Conservation (phyloP, 2,797 vertebrate genomes). For the Champsocephalus esox region DNA sequence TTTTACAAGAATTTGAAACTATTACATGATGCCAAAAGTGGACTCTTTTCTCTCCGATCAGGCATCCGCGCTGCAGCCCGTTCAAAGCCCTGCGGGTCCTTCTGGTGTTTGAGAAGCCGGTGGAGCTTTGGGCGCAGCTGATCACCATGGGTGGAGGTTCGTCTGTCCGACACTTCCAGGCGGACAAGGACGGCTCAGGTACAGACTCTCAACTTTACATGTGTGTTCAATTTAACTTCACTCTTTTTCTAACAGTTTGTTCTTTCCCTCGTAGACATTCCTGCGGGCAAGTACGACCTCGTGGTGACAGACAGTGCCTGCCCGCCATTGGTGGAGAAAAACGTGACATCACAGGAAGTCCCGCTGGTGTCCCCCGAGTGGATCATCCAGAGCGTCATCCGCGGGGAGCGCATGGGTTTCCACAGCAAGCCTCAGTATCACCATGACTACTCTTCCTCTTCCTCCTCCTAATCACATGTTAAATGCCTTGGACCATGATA, state of each 20-base stretch:
- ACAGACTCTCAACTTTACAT: constrained; percentile 7
- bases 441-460: constrained; percentile 82
- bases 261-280: constrained; percentile 82
- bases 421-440: constrained; percentile 88
- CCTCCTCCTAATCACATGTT: constrained; percentile 57
- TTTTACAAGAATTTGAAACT: no score
- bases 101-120: constrained; percentile 89
- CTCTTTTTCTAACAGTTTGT: neutral
- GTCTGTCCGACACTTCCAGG: constrained; percentile 87
- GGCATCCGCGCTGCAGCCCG: constrained; percentile 92
- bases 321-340: constrained; percentile 88
- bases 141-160: constrained; percentile 90
- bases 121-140: constrained; percentile 92
- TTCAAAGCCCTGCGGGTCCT: constrained; percentile 92
- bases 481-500: constrained; percentile 54
- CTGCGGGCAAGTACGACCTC: constrained; percentile 90
- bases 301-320: constrained; percentile 90
- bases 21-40: no score
- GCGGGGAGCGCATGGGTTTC: constrained; percentile 89
- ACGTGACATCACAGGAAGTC: constrained; percentile 84
- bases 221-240: no score
- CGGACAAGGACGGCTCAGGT: constrained; percentile 88
- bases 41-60: constrained; percentile 47
- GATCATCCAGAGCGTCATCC: constrained; percentile 95
- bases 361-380: constrained; percentile 95